Percentiles rank a stretch among this genome's conserved stretches.
Conservation (phyloP, 2,797 vertebrate species). For the Chiroxiphia lanceolata region DNA sequence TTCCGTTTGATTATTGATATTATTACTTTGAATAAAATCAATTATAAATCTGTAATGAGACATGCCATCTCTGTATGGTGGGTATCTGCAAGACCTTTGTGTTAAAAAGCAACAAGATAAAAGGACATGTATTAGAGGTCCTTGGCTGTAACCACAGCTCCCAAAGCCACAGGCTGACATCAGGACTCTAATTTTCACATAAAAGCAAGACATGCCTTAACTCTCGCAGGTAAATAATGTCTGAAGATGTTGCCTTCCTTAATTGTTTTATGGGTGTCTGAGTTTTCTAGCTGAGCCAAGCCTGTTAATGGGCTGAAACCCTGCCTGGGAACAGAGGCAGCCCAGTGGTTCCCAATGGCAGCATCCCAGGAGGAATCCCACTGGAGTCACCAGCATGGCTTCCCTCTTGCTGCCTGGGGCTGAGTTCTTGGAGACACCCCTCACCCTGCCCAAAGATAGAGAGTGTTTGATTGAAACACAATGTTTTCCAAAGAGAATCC, state of each 20-base stretch:
- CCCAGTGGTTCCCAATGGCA: rapidly evolving
- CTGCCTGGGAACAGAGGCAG: background rate
- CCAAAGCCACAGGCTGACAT: background rate
- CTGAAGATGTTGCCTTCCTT: background rate
- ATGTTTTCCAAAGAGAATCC: background rate
- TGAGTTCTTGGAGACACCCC: background rate
- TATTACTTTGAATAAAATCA: background rate
- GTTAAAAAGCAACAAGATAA: background rate
- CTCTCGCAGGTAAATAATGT: background rate
- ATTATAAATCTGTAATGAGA: background rate
- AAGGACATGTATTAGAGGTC: background rate
- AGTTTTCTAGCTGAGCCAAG: background rate
- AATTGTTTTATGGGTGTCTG: background rate
- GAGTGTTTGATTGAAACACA: background rate
- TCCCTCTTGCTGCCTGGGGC: background rate
- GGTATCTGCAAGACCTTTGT: background rate
- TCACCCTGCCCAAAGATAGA: background rate
- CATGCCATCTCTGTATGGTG: rapidly evolving
- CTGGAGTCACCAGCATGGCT: background rate
- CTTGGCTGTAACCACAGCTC: background rate
- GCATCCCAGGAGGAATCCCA: background rate
- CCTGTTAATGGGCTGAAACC: background rate
- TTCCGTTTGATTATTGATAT: background rate
- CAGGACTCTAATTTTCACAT: background rate
- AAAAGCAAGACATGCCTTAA: background rate